Evolutionary conservation across 2,797 vertebrate genomes (phyloP).

Genomic region (Siniperca obscura): DNA sequence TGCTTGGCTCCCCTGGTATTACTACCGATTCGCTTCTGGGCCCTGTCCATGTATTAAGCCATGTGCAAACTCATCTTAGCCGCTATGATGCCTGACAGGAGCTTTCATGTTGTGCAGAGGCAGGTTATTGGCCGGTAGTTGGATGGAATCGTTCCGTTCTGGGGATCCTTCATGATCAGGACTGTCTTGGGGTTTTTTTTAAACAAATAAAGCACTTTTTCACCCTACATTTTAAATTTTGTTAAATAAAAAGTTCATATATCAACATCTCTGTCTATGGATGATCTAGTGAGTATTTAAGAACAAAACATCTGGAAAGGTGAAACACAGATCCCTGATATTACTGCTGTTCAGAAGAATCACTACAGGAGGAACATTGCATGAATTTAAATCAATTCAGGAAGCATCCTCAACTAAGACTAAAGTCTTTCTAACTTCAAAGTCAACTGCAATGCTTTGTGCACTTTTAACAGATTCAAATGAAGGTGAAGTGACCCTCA

Average conservation of each 20-base stretch:
- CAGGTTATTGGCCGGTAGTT: too few species aligned
- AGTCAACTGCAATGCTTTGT: conserved; percentile 2
- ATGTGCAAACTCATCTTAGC: too few species aligned
- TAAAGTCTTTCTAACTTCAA: not conserved
- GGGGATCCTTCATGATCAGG: too few species aligned
- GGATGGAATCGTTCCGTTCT: too few species aligned
- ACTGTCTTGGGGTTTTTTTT: too few species aligned
- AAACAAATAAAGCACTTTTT: not conserved
- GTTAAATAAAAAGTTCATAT: not conserved
- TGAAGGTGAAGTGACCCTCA: conserved; percentile 54
- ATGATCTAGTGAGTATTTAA: not conserved
- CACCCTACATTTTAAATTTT: not conserved
- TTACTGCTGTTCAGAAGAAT: not conserved
- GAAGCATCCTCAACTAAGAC: not conserved
- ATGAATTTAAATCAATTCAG: not conserved
- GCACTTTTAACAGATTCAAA: conserved; percentile 27
- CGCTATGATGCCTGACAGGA: too few species aligned
- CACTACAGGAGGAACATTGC: not conserved
- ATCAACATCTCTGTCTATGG: not conserved
- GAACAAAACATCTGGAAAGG: not conserved
- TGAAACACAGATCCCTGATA: not conserved
- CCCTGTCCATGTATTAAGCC: too few species aligned
- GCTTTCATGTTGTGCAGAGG: too few species aligned
- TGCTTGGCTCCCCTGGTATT: too few species aligned
- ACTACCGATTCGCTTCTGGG: too few species aligned